A percentile compares a stretch with the other conserved stretches of the same genome.
These are phyloP conservation scores for Enhydra lutris DNA, from an alignment of 2,113 vertebrate genomes.

Conservation along the genomic window DNA sequence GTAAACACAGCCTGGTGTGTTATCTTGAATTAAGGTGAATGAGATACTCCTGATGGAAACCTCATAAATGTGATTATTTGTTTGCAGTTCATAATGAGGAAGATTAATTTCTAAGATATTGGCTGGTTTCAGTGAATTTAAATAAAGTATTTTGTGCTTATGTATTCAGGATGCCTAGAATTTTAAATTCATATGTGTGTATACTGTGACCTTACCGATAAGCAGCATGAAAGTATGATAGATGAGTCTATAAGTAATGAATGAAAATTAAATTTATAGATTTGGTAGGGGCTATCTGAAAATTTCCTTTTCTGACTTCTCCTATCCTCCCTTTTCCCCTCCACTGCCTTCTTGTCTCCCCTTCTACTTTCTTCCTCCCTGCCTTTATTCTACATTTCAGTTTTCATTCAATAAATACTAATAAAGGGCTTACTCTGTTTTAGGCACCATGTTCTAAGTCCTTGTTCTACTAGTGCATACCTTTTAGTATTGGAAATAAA, in stretches of 20 bases:
- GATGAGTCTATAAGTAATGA: background rate
- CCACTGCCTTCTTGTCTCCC: background rate
- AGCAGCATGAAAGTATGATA: conserved; percentile 24
- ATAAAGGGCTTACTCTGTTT: background rate
- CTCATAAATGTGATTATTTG: conserved; percentile 25
- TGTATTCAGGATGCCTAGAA: background rate
- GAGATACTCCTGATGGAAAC: conserved; percentile 27
- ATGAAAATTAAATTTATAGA: conserved; percentile 43
- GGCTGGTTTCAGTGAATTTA: conserved; percentile 16
- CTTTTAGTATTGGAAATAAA: background rate
- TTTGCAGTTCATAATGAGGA: conserved; percentile 43
- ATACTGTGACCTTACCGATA: background rate
- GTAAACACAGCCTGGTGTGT: conserved; percentile 25
- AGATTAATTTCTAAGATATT: conserved; percentile 45
- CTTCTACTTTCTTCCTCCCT: background rate
- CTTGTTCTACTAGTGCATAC: background rate
- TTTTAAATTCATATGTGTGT: conserved; percentile 40
- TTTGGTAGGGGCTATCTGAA: background rate
- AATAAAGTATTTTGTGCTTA: conserved; percentile 19
- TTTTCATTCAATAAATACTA: background rate
- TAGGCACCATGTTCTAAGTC: background rate
- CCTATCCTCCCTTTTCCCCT: background rate
- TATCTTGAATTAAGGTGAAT: conserved; percentile 26
- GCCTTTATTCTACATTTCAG: background rate
- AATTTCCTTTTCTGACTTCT: background rate